A percentile compares a stretch with the other conserved stretches of the same genome.
phyloP scores from a whole-genome alignment of 2,113 vertebrate species.

The Heteronetta atricapilla region DNA sequence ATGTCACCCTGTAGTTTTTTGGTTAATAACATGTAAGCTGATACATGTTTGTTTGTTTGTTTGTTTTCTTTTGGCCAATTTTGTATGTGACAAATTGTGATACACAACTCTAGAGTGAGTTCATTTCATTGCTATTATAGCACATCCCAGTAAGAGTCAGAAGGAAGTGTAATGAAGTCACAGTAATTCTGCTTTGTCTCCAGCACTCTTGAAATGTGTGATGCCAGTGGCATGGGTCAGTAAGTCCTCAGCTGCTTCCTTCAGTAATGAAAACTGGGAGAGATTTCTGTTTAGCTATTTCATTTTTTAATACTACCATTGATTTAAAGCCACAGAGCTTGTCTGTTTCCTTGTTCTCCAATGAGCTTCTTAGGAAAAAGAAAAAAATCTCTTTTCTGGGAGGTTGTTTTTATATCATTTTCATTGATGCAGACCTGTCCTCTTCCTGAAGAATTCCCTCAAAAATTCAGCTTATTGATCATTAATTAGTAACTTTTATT shows the following conservation, averaged over 20 bases:
- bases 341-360: background rate
- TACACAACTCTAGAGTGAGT: background rate
- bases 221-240: background rate
- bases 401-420: background rate
- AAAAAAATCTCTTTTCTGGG: background rate
- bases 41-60: background rate
- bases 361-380: background rate
- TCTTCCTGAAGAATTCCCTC: background rate
- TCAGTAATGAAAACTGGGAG: background rate
- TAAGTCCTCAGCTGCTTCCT: background rate
- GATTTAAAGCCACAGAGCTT: background rate
- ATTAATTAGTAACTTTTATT: background rate
- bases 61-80: background rate
- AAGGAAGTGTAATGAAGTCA: accelerated
- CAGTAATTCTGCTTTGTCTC: background rate
- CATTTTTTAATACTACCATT: background rate
- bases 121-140: background rate
- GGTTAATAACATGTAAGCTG: background rate
- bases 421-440: background rate
- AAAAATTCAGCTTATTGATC: background rate
- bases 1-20: background rate
- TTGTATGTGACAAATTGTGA: background rate
- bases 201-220: background rate
- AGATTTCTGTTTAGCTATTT: background rate
- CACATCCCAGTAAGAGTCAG: background rate